Base-by-base conservation (phyloP, 2,888 invertebrate genomes). In the Camponotus fellah region DNA sequence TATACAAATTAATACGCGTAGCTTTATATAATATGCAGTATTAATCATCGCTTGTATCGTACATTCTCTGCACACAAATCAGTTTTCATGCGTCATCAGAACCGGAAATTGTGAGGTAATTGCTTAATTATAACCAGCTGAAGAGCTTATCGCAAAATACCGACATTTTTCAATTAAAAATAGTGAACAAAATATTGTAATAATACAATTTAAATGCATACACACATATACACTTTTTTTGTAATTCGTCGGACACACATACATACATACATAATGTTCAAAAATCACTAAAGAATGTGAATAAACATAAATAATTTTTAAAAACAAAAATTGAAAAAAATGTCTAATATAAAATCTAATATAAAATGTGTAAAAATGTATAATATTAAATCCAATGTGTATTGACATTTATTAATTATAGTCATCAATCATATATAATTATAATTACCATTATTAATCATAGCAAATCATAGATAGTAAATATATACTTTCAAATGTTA, bases 81-180 rank as follows among this genome's bases (percentile, higher is more conserved):
- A 87, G 88, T 83, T 77, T 72, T 56, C 21, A 74, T 84, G 85
- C 88, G 88, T 88, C 88, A 88, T 87, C 74, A 53, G 14, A 49
- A 66, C 86, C 88, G 88, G 88, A 88, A 86, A 85, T 87, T 84
- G 60, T 84, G 60, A 84, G 84, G 76, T 74, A 87, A 84, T 84
- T 84, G 60, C 37, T 75, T 68, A 71, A 82, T 76, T 71, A 56
- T 79, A 60, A 62, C 53, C 68, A 75, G 75, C 43, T 77, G 2
- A 14, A 68, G 56, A 77, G 10, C 32, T 68, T 40, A 6, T 65
- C 21, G 26, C 32, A 68, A 56, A 26, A 3, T 17, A 21, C 32
- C 8, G 49, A n/a, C 0, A 2, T 5, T 49, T n/a, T 49, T n/a
- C 10, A 64, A 49, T 8, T 10, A 14, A 68, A 40, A 56, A 32